phyloP scores from a whole-genome alignment of 2,888 invertebrate species.

The Amiota mariae region DNA sequence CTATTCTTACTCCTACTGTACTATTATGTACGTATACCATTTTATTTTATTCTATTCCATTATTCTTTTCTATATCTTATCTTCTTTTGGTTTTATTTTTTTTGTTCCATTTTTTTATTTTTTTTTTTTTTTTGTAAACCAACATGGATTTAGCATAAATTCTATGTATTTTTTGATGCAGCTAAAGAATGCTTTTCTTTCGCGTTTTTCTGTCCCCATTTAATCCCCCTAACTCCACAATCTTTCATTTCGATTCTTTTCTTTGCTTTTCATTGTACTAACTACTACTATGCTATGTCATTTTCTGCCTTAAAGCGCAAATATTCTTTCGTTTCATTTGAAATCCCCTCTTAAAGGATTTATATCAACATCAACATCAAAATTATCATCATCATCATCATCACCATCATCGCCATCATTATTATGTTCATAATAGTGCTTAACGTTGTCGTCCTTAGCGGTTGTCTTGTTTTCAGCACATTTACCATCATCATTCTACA shows the following conservation, averaged over 20 bases:
- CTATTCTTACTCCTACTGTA: neutral
- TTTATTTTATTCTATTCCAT: neutral
- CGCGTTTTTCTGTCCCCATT: neutral
- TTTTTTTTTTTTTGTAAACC: slow-evolving; percentile 42
- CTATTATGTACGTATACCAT: neutral
- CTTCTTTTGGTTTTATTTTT: neutral
- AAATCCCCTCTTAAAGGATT: slow-evolving; percentile 51
- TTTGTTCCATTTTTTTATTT: neutral
- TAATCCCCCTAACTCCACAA: neutral
- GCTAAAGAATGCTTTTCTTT: slow-evolving; percentile 4
- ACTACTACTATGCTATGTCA: neutral
- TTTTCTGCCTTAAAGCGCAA: slow-evolving; percentile 32
- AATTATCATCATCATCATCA: slow-evolving; percentile 42
- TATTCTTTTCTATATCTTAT: neutral
- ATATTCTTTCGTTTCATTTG: slow-evolving; percentile 28
- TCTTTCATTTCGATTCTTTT: neutral
- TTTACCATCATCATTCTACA: neutral
- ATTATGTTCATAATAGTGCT: neutral
- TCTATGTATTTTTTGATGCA: slow-evolving; percentile 32
- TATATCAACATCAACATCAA: slow-evolving; percentile 26
- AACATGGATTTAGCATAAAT: slow-evolving; percentile 39
- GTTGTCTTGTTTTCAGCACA: too few relatives aligned
- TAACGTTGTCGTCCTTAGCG: neutral
- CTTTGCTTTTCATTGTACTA: neutral
- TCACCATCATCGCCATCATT: neutral